phyloP scores from a whole-genome alignment of 1,140 invertebrate species.

The Liolophura sinensis region DNA sequence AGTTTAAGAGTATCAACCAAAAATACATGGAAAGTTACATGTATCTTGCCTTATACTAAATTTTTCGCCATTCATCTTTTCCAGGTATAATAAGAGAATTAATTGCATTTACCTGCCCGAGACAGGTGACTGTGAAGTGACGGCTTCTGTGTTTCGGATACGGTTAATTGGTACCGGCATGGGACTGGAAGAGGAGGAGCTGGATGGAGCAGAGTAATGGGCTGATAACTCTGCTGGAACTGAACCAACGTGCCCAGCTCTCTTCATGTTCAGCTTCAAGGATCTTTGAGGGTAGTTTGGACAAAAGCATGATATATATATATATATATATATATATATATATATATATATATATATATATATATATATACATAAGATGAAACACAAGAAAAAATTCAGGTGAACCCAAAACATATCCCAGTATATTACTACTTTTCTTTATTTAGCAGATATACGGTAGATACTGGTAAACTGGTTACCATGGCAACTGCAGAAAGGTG shows the following conservation, averaged over 20 bases:
- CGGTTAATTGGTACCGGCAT: constrained; percentile 23
- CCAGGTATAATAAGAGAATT: neutral
- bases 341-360: neutral
- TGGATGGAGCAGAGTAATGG: constrained; percentile 6
- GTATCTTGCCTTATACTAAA: neutral
- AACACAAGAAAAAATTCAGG: too few species aligned
- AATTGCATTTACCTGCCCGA: constrained; percentile 27
- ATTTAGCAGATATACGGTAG: too few species aligned
- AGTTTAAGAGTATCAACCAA: neutral
- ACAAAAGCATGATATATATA: constrained; percentile 12
- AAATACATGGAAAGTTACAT: neutral
- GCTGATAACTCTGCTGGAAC: constrained; percentile 5
- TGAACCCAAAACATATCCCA: too few species aligned
- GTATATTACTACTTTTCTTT: too few species aligned
- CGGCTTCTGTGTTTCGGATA: constrained; percentile 15
- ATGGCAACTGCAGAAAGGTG: too few species aligned
- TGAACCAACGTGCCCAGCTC: constrained; percentile 4
- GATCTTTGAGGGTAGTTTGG: constrained; percentile 3
- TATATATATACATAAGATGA: neutral
- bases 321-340: neutral
- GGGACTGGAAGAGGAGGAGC: constrained; percentile 28
- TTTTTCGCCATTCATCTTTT: neutral
- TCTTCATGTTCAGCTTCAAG: neutral
- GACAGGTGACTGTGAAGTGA: constrained; percentile 19
- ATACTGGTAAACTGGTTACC: too few species aligned